phyloP scores from a whole-genome alignment of 2,797 vertebrate species.

The Gymnothorax reevesii region DNA sequence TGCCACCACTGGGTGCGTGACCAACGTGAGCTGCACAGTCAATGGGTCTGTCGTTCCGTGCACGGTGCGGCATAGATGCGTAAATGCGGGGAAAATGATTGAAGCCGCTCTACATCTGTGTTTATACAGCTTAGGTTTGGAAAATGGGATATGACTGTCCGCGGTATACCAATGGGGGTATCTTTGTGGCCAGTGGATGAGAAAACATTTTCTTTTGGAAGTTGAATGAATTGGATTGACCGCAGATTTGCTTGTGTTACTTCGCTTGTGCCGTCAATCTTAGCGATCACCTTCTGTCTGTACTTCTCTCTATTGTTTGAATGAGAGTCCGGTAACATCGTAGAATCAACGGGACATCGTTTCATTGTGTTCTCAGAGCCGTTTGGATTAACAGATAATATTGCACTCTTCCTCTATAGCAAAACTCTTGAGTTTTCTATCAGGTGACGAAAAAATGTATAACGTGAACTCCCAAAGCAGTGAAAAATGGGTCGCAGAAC shows the following conservation, averaged over 20 bases:
- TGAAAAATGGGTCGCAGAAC: neutral
- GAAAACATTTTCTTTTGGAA: neutral
- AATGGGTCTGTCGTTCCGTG: neutral
- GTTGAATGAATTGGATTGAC: neutral
- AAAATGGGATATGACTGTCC: neutral
- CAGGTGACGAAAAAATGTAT: neutral
- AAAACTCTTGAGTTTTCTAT: neutral
- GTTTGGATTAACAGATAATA: neutral
- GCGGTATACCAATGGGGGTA: no score
- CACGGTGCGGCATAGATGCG: neutral
- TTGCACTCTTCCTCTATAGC: neutral
- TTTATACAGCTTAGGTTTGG: neutral
- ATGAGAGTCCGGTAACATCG: neutral
- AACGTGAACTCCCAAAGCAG: neutral
- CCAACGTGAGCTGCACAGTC: neutral
- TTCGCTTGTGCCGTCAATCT: neutral
- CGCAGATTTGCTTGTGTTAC: neutral
- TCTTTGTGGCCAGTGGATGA: neutral
- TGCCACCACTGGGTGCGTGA: neutral
- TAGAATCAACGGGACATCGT: neutral
- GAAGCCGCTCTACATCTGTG: neutral
- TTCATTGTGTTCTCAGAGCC: neutral
- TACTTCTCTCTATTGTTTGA: conserved; percentile 3
- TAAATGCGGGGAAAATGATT: neutral
- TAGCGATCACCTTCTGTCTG: neutral